Conservation (phyloP, 1,140 invertebrate genomes). For the Stegodyphus dumicola region DNA sequence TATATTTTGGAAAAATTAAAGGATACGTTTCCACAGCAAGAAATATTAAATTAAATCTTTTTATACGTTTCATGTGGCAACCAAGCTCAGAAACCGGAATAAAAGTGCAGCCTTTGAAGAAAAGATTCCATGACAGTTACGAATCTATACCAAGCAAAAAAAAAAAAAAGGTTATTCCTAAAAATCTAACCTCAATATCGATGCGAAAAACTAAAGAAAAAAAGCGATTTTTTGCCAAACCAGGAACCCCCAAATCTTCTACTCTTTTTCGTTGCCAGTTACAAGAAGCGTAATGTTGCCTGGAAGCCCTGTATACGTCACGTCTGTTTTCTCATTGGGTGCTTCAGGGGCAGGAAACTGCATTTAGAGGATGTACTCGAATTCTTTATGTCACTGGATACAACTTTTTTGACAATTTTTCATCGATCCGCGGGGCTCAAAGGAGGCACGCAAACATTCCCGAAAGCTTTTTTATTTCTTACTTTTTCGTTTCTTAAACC, state of each 20-base stretch:
- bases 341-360: constrained; percentile 57
- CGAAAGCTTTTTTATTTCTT: constrained; percentile 37
- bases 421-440: constrained; percentile 23
- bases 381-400: constrained; percentile 58
- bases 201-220: neutral
- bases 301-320: constrained; percentile 26
- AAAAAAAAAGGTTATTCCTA: neutral
- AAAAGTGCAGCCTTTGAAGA: too few relatives aligned
- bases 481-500: constrained; percentile 19
- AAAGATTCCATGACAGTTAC: too few relatives aligned
- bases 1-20: too few relatives aligned
- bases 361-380: constrained; percentile 60
- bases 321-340: constrained; percentile 59
- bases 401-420: constrained; percentile 60
- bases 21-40: too few relatives aligned
- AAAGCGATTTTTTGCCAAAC: constrained; percentile 28
- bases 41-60: too few relatives aligned
- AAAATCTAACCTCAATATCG: neutral
- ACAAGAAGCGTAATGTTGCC: constrained; percentile 38
- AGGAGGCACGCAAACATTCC: constrained; percentile 38
- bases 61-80: too few relatives aligned
- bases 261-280: constrained; percentile 27
- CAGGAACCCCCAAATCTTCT: neutral
- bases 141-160: too few relatives aligned
- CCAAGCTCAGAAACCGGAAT: too few relatives aligned